Evolutionary conservation across 1,140 invertebrate species (phyloP), one percentile per base, ranked within the genome.

Genomic region (Drosophila yakuba): DNA sequence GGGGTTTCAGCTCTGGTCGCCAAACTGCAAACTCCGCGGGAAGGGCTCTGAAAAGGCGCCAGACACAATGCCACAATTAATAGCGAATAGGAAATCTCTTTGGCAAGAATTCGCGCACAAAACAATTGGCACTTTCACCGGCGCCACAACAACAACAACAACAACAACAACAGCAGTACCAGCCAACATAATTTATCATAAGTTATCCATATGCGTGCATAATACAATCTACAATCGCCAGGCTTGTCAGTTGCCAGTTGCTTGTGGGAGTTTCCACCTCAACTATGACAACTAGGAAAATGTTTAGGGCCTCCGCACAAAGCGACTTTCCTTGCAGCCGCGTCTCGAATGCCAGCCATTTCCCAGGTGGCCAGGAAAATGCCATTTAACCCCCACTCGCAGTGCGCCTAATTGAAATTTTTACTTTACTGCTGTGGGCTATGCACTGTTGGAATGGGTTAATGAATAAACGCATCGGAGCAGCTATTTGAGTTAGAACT

Each of bases 241-340:
- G 32, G 38, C 57, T 45, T 47, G 50, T 43, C 38, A 20, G 55
- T 67, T 75, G 11, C 35, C 38, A 20, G 55, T 67, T 75, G 11
- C 39, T 63, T 78, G 83, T 86, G 83, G 84, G 83, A 86, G 83
- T 73, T 72, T 66, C 52, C 52, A 59, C 38, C 57, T 52, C 32
- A 43, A 36, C 59, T 66, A 89, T 83, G 84, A 89, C 83, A 88
- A 89, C 76, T 69, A 80, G 79, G 80, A 83, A 88, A 88, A 80
- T 52, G 28, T 17, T 47, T 44, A 45, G 50, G 39, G 43, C 39
- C 45, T 43, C 39, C 41, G 15, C 59, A 54, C 43, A 50, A 66
- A 73, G 32, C 55, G 35, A 44, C 76, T 80, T 74, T 79, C 61
- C 45, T 45, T 54, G 4, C 10, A 43, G 20, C 32, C 39, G 45